These are phyloP conservation scores for Cacatua alba DNA, from an alignment of 2,113 vertebrate genomes.

Conservation along the genomic window DNA sequence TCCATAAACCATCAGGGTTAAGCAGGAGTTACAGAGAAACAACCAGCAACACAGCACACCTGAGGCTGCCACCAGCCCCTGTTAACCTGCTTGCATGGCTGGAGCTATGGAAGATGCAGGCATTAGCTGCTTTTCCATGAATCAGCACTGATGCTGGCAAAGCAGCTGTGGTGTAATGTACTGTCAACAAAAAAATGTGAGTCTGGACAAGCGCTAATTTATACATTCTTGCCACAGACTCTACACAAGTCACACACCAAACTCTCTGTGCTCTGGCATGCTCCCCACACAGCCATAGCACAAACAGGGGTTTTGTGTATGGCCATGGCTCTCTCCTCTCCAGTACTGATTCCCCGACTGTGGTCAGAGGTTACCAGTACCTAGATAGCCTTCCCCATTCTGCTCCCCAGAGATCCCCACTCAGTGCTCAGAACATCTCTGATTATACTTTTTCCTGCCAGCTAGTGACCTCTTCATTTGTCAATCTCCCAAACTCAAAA, in stretches of 20 bases:
- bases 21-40: background rate
- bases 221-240: background rate
- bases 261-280: background rate
- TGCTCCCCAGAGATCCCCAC: background rate
- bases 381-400: background rate
- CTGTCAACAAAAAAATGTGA: background rate
- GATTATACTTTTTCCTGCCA: background rate
- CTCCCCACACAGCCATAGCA: background rate
- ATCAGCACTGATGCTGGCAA: background rate
- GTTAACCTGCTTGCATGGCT: background rate
- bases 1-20: background rate
- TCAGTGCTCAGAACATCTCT: background rate
- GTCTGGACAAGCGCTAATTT: background rate
- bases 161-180: background rate
- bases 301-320: background rate
- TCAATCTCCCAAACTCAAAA: background rate
- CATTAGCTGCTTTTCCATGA: background rate
- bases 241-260: background rate
- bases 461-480: background rate
- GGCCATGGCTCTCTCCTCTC: background rate
- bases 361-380: background rate
- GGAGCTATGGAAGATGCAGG: background rate
- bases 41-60: background rate
- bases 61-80: background rate
- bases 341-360: background rate